Evolutionary conservation across 2,888 invertebrate species (phyloP).

Genomic region (Diplazon laetatorius): DNA sequence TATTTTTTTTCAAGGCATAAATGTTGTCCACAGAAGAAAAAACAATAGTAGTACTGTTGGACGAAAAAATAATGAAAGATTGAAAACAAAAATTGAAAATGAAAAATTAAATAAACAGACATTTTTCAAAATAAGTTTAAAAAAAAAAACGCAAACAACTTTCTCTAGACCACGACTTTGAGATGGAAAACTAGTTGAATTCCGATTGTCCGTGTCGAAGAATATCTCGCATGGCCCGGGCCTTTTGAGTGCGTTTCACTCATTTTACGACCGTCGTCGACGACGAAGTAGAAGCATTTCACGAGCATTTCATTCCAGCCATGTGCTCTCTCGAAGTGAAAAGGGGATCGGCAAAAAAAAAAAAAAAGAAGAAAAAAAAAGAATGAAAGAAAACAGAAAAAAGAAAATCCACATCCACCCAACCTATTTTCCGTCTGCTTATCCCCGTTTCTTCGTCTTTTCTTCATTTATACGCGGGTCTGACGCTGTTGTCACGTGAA

Average conservation of each 20-base stretch:
- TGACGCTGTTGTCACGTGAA: not conserved
- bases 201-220: constrained; percentile 10
- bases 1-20: no score
- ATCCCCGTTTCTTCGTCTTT: not conserved
- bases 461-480: not conserved
- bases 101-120: no score
- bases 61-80: not conserved
- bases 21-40: not conserved
- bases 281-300: constrained; percentile 7
- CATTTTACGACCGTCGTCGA: constrained; percentile 34
- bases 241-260: constrained; percentile 15
- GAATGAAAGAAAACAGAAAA: no score
- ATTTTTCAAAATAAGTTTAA: no score
- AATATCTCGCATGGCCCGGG: constrained; percentile 36
- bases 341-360: constrained; percentile 9
- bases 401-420: not conserved
- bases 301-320: constrained; percentile 19
- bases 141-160: no score
- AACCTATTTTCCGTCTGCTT: not conserved
- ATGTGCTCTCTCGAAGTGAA: constrained; percentile 39
- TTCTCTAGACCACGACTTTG: no score
- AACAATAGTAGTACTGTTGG: not conserved
- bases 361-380: no score
- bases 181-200: no score
- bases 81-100: no score